These are phyloP conservation scores for Drosophila algonquin DNA, from an alignment of 2,888 invertebrate genomes.

Conservation along the genomic window DNA sequence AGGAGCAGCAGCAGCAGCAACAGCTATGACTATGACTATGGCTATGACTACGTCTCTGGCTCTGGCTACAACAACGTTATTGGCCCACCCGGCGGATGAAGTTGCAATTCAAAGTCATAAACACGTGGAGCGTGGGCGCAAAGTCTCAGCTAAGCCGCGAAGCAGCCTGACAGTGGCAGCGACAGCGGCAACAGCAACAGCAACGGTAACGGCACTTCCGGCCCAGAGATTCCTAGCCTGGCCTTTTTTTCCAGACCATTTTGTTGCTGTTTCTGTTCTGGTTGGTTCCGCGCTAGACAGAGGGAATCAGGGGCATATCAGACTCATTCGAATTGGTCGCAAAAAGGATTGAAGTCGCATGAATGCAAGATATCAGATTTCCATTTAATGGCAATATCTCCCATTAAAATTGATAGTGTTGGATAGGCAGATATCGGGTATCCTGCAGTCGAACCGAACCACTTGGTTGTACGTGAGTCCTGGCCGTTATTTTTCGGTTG, in stretches of 20 bases:
- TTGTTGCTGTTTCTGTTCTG: constrained; percentile 50
- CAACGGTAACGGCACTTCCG: constrained; percentile 65
- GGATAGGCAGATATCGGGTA: constrained; percentile 21
- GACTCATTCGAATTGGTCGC: constrained; percentile 33
- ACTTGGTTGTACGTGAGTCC: not conserved
- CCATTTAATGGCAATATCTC: not conserved
- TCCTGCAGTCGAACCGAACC: constrained; percentile 8
- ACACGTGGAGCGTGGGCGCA: constrained; percentile 81
- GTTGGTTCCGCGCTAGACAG: constrained; percentile 41
- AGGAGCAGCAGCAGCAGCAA: constrained; percentile 20
- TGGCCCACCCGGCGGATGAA: constrained; percentile 74
- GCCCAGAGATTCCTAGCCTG: constrained; percentile 43
- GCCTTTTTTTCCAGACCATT: constrained; percentile 70
- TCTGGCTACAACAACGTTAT: constrained; percentile 7
- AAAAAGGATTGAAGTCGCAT: too few species aligned
- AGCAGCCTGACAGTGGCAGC: constrained; percentile 61
- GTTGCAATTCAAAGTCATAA: constrained; percentile 82
- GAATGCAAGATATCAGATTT: not conserved
- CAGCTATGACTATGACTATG: constrained; percentile 16
- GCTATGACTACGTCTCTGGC: constrained; percentile 6
- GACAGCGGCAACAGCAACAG: constrained; percentile 32
- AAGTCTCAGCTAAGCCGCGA: constrained; percentile 77
- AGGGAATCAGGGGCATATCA: constrained; percentile 42
- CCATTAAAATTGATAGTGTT: constrained; percentile 1
- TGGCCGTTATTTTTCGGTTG: constrained; percentile 48